Evolutionary conservation across 2,113 vertebrate species (phyloP), one percentile per base, ranked within the genome.

Genomic region (Melanotaenia duboulayi): DNA sequence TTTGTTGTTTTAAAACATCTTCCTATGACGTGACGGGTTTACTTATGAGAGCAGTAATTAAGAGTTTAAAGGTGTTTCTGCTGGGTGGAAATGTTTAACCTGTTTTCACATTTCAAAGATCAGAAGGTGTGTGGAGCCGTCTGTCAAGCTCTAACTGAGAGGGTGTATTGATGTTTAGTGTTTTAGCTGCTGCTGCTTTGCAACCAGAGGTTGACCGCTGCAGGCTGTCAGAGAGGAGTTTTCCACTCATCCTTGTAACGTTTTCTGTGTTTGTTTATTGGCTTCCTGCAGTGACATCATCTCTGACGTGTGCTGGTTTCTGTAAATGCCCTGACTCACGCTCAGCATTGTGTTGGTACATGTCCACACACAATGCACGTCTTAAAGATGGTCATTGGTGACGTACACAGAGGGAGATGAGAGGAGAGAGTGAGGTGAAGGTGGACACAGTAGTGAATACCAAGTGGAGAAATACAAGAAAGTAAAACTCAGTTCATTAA

Each of bases 281-380:
- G 73, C 57, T 51, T 71, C 69, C 14, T 0, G 19, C 35, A 0
- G 7, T 76, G 67, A 80, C 64, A 10, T 78, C 67, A 87, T 11
- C n/a, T 1, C 19, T 78, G 72, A 85, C 67, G 82, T 59, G 54
- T 17, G 60, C 44, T 0, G 3, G 9, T 46, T 19, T 20, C 49
- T 35, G 48, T 46, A 62, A 59, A 9, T 7, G 13, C 4, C 14
- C 60, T 87, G 80, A 90, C 69, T 91, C 87, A 88, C 48, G 16
- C 51, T 64, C 59, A 52, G 64, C 14, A 80, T 82, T 85, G 84
- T 75, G 77, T 70, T 73, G 24, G 5, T 64, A 79, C 79, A 76
- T 13, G 76, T 59, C 75, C 61, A 14, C 55, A 71, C n/a, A 71
- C 75, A 81, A 78, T 25, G 22, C 66, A 2, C 7, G 1, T 28